phyloP scores from a whole-genome alignment of 2,113 vertebrate species.

The Prunella himalayana region DNA sequence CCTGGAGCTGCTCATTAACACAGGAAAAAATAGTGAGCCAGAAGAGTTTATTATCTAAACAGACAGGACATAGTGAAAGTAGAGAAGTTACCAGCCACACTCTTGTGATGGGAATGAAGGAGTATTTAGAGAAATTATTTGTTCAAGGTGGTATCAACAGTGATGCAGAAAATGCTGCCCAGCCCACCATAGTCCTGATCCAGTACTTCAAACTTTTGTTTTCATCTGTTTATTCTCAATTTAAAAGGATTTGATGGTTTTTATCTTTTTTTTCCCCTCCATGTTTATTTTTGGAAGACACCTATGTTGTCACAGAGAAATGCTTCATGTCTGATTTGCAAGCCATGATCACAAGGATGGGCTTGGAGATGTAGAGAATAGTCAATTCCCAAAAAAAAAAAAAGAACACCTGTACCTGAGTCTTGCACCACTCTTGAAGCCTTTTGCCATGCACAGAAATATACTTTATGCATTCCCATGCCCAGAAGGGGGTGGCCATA shows the following conservation, averaged over 20 bases:
- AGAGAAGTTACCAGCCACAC: not conserved
- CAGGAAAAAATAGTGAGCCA: not conserved
- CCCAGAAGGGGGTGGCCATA: not conserved
- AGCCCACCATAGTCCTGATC: not conserved
- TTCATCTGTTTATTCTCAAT: not conserved
- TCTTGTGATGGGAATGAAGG: not conserved
- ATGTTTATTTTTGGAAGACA: not conserved
- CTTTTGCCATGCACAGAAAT: not conserved
- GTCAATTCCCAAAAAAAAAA: not conserved
- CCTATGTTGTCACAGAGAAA: not conserved
- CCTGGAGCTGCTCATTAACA: not conserved
- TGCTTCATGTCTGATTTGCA: not conserved
- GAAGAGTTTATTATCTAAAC: not conserved
- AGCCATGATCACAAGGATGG: not conserved
- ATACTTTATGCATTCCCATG: rapidly evolving
- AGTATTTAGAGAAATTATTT: not conserved
- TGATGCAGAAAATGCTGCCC: not conserved
- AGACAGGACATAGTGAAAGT: not conserved
- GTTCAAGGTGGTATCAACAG: not conserved
- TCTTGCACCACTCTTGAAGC: not conserved
- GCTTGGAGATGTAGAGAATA: not conserved
- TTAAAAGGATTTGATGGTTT: not conserved
- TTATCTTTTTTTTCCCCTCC: not conserved
- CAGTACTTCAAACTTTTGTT: not conserved
- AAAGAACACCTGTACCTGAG: not conserved